Conservation (phyloP, 2,797 vertebrate genomes). For the Meriones psammophilus region DNA sequence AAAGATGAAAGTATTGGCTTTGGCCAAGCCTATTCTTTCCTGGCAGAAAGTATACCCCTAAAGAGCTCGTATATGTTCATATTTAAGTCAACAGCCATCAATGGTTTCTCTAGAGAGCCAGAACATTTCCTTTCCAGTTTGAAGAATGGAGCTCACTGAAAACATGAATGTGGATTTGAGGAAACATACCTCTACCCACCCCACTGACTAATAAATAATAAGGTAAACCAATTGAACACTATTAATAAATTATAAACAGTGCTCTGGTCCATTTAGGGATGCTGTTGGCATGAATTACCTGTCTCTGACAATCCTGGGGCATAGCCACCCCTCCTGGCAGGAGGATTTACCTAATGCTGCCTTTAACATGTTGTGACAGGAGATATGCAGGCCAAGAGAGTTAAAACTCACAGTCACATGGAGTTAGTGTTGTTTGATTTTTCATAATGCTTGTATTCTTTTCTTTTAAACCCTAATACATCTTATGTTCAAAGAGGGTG, state of each 20-base stretch:
- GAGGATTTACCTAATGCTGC: slow-evolving; percentile 6
- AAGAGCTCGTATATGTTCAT: slow-evolving; percentile 46
- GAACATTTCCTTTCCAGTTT: slow-evolving; percentile 57
- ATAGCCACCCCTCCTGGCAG: not conserved
- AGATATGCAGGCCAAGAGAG: not conserved
- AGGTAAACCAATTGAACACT: not conserved
- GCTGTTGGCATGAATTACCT: not conserved
- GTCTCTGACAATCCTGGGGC: not conserved
- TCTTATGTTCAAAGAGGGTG: slow-evolving; percentile 26
- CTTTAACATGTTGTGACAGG: slow-evolving; percentile 44
- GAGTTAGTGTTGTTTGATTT: slow-evolving; percentile 52
- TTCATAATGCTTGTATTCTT: slow-evolving; percentile 7
- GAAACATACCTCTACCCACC: not conserved
- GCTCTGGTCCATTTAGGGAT: not conserved
- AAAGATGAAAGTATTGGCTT: slow-evolving; percentile 16
- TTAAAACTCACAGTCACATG: not conserved
- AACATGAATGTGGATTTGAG: slow-evolving; percentile 51
- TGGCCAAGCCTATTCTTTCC: slow-evolving; percentile 8
- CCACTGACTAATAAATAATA: slow-evolving; percentile 18
- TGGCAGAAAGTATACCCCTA: slow-evolving; percentile 24
- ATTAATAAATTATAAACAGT: not conserved
- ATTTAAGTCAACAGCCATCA: slow-evolving; percentile 62
- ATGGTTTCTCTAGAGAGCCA: not conserved
- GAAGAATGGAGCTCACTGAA: slow-evolving; percentile 52
- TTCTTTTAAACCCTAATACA: not conserved